A percentile compares a stretch with the other conserved stretches of the same genome.
Conservation (phyloP, 2,797 vertebrate genomes). For the Pipistrellus pygmaeus region DNA sequence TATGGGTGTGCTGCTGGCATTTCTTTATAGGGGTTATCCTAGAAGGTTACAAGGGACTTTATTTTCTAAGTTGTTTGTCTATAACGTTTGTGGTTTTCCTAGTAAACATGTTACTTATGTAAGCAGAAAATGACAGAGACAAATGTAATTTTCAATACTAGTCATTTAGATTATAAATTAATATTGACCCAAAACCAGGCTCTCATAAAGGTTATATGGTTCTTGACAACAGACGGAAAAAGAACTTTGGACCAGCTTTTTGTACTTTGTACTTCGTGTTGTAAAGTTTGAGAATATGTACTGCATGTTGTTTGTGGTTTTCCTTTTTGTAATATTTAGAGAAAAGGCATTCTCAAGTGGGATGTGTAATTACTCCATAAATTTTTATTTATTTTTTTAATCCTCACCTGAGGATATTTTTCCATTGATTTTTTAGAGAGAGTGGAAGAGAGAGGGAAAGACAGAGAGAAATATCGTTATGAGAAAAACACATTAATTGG, state of each 20-base stretch:
- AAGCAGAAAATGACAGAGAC: slow-evolving; percentile 8
- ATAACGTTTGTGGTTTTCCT: neutral
- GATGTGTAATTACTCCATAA: neutral
- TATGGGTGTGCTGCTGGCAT: neutral
- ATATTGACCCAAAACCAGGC: neutral
- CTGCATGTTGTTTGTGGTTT: neutral
- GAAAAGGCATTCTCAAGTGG: neutral
- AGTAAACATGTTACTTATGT: neutral
- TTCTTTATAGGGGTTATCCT: neutral
- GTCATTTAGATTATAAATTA: slow-evolving; percentile 47
- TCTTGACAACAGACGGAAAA: slow-evolving; percentile 24
- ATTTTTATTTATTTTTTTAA: neutral
- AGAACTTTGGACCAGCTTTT: neutral
- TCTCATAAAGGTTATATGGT: neutral
- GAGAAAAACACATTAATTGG: neutral
- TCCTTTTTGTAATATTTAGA: neutral
- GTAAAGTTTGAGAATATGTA: neutral
- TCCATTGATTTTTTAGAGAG: neutral
- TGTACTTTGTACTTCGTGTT: neutral
- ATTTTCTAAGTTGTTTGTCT: slow-evolving; percentile 42
- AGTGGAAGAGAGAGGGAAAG: neutral
- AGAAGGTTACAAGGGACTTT: neutral
- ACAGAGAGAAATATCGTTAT: too few species aligned
- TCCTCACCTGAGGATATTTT: neutral
- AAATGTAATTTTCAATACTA: neutral